Base-by-base conservation (phyloP, 2,113 vertebrate genomes). In the Pseudolaguvia tuberculata region DNA sequence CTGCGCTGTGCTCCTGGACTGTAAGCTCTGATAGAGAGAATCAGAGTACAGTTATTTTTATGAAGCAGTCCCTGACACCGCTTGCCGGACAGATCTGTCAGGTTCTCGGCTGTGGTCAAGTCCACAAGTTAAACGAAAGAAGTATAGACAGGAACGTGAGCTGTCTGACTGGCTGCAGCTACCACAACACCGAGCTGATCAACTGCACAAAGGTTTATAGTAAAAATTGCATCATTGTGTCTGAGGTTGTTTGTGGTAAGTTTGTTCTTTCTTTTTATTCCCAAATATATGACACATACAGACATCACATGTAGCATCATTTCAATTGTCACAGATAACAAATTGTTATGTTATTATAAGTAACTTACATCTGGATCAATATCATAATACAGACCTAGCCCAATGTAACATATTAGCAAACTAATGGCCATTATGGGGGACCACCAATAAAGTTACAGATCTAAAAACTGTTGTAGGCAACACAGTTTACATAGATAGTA, bases 151-250 rank as follows among this genome's bases (percentile, higher is more conserved):
- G 31, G 25, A 77, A 79, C 12, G 31, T 23, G 29, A 79, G 6
- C 67, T 90, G 89, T 80, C 80, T 87, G 5, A 74, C 79, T 1
- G 25, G 35, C 56, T 91, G 89, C 27, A 27, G 5, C 12, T 82
- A 84, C 73, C 15, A 6, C 8, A 57, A 79, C 2, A 63, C 42
- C 0, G 73, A 69, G 11, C 70, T 91, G 35, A 61, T 74, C 17
- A 85, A 86, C 83, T 91, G 90, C 45, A 85, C 67, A 0, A 14
- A 71, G 35, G 68, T 13, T 2, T 3, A 18, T 1, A 56, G 5
- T 10, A 50, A 1, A 0, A 3, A 62, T 68, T 91, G 89, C 78
- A 45, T 10, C 0, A 55, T 57, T 48, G 56, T 86, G 1, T 35
- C 20, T 6, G 48, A 55, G 27, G 84, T 79, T 18, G 11, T 77